Evolutionary conservation across 2,888 invertebrate species (phyloP).

Genomic region (Oegoconia quadripuncta): DNA sequence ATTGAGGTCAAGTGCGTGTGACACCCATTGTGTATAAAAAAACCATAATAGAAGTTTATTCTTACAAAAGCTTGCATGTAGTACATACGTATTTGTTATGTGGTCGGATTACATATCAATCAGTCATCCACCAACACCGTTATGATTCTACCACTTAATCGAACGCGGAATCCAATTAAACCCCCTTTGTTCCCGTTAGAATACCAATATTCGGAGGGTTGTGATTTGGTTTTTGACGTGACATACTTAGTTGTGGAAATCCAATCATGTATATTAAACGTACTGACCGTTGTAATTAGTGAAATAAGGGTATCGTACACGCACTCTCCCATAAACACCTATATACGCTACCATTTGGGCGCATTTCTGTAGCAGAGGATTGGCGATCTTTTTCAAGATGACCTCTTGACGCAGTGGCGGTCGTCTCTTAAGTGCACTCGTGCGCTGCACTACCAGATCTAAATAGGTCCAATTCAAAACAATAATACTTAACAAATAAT

Average conservation of each 20-base stretch:
- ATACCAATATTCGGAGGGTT: conserved; percentile 27
- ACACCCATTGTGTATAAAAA: conserved; percentile 6
- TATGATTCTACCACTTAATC: conserved; percentile 41
- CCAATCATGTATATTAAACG: not conserved
- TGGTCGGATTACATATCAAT: conserved; percentile 20
- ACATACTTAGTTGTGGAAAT: conserved; percentile 21
- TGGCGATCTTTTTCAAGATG: no score
- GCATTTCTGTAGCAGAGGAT: no score
- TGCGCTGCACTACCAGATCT: no score
- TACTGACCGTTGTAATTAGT: not conserved
- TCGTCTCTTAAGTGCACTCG: no score
- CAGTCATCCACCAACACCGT: conserved; percentile 30
- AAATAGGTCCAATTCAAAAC: no score
- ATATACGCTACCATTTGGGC: no score
- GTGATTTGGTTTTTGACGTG: conserved; percentile 37
- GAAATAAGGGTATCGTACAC: no score
- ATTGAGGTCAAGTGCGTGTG: not conserved
- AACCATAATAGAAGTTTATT: no score
- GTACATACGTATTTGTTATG: conserved; percentile 1
- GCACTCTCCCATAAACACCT: no score
- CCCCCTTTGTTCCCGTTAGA: conserved; percentile 44
- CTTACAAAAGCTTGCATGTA: no score
- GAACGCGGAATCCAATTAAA: conserved; percentile 41
- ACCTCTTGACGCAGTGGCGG: no score
- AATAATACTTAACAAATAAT: no score